A percentile compares a stretch with the other conserved stretches of the same genome.
Evolutionary conservation across 2,113 vertebrate species (phyloP).

Genomic region (Cairina moschata): DNA sequence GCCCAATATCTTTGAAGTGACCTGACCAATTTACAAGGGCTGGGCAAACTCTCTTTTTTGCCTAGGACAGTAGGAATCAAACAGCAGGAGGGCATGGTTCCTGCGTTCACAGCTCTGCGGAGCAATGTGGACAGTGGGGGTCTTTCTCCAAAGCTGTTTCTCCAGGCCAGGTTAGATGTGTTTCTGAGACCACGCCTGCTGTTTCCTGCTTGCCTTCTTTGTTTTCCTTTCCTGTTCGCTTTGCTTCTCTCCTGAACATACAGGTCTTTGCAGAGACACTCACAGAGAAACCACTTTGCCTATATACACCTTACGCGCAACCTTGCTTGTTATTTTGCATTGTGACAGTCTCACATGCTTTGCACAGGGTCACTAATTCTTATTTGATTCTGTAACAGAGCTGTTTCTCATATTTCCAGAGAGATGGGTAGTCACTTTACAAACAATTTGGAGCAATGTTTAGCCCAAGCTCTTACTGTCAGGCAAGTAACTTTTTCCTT

Average conservation of each 20-base stretch:
- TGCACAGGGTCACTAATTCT: neutral
- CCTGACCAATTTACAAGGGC: neutral
- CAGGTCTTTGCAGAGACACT: neutral
- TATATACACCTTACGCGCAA: neutral
- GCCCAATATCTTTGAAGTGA: neutral
- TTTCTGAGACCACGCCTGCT: fast-evolving
- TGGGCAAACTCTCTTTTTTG: neutral
- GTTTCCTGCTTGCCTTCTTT: neutral
- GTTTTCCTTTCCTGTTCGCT: neutral
- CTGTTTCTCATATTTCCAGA: neutral
- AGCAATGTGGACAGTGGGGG: fast-evolving
- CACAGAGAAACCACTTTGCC: neutral
- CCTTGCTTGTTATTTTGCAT: neutral
- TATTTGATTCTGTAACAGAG: neutral
- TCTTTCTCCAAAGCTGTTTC: neutral
- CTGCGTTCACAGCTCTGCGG: fast-evolving
- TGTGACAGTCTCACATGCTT: fast-evolving
- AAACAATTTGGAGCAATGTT: neutral
- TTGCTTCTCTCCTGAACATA: neutral
- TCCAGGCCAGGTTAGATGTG: fast-evolving
- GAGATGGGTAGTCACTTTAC: neutral
- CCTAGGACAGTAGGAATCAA: neutral
- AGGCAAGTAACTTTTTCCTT: neutral
- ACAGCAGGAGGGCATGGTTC: neutral
- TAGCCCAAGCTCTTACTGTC: neutral